Evolutionary conservation across 2,113 vertebrate species (phyloP).

Genomic region (Trichomycterus rosablanca): DNA sequence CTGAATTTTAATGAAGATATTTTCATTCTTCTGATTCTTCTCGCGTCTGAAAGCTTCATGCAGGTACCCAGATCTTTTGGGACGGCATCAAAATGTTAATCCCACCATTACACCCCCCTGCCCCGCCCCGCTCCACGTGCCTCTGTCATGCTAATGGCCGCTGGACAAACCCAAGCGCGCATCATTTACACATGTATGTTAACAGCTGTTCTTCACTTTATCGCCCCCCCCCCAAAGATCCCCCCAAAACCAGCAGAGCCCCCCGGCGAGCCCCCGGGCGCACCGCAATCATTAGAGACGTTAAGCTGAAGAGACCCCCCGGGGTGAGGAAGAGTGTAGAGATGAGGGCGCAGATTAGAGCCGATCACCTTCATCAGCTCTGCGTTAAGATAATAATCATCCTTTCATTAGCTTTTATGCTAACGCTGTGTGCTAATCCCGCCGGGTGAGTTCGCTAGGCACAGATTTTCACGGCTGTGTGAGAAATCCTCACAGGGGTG

Average conservation of each 20-base stretch:
- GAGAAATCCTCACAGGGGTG: conserved; percentile 57
- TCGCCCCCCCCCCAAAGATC: background rate
- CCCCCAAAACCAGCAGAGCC: background rate
- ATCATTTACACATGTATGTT: conserved; percentile 37
- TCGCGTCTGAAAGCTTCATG: too few species aligned
- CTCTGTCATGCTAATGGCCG: conserved; percentile 24
- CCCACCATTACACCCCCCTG: background rate
- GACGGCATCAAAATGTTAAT: conserved; percentile 11
- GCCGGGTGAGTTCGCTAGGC: conserved; percentile 55
- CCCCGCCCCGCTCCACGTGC: too few species aligned
- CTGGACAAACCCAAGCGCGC: conserved; percentile 15
- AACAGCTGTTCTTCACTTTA: conserved; percentile 27
- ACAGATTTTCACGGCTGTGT: too few species aligned
- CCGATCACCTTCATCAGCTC: conserved; percentile 1
- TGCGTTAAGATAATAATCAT: conserved; percentile 8
- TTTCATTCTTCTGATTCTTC: too few species aligned
- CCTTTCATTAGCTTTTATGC: background rate
- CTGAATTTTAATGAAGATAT: too few species aligned
- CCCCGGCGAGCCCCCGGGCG: background rate
- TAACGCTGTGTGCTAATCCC: too few species aligned
- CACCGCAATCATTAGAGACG: conserved; percentile 21
- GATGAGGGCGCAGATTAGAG: conserved; percentile 8
- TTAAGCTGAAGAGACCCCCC: conserved; percentile 18
- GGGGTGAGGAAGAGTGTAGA: conserved; percentile 11
- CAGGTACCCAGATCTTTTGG: too few species aligned